Percentiles rank a stretch among this genome's conserved stretches.
These are phyloP conservation scores for Pollenia angustigena DNA, from an alignment of 2,888 invertebrate species.

Conservation along the genomic window DNA sequence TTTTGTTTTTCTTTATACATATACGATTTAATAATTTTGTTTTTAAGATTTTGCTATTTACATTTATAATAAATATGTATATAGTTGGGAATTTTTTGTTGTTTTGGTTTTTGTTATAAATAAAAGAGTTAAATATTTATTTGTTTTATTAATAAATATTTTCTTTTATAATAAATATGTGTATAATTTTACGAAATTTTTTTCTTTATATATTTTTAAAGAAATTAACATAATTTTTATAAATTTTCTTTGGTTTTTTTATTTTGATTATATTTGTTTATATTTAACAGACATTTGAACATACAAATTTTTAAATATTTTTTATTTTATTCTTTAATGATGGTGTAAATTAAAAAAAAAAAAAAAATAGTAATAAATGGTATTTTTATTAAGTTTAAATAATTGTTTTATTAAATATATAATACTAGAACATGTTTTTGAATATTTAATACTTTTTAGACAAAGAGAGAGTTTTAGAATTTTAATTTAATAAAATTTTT, in stretches of 20 bases:
- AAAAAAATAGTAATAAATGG: not conserved
- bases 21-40: conserved; percentile 62
- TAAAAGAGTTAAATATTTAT: conserved; percentile 63
- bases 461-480: conserved; percentile 35
- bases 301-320: conserved; percentile 53
- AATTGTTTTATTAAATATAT: not conserved
- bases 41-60: conserved; percentile 69
- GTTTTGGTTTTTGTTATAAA: conserved; percentile 41
- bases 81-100: conserved; percentile 35
- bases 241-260: conserved; percentile 18
- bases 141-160: conserved; percentile 49
- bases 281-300: conserved; percentile 62
- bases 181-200: conserved; percentile 43
- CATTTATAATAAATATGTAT: conserved; percentile 69
- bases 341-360: conserved; percentile 81
- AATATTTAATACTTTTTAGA: conserved; percentile 43
- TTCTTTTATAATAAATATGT: not conserved
- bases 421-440: conserved; percentile 25
- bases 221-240: conserved; percentile 32
- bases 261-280: conserved; percentile 34
- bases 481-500: not conserved
- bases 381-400: not conserved
- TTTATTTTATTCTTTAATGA: conserved; percentile 77
- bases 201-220: conserved; percentile 26
- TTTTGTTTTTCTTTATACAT: conserved; percentile 63